A percentile compares a stretch with the other conserved stretches of the same genome.
These are phyloP conservation scores for Nasonia longicornis DNA, from an alignment of 1,140 invertebrate species.

Conservation along the genomic window DNA sequence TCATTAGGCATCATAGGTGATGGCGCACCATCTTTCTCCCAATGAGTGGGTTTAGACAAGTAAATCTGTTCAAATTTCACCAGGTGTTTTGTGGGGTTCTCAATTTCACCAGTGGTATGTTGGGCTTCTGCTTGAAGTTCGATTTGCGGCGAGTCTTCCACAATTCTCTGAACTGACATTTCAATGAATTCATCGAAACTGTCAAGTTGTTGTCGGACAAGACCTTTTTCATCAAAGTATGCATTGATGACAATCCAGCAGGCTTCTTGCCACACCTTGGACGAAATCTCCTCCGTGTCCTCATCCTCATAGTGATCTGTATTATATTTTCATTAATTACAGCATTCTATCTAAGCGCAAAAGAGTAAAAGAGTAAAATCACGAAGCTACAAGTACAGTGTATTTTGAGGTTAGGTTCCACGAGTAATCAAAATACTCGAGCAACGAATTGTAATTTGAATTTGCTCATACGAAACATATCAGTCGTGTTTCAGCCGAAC, in stretches of 20 bases:
- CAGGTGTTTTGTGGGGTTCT: constrained; percentile 87
- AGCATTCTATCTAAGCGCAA: too few relatives aligned
- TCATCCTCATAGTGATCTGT: constrained; percentile 47
- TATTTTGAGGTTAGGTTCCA: constrained; percentile 27
- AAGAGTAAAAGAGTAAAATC: background rate
- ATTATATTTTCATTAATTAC: background rate
- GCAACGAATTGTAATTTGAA: too few relatives aligned
- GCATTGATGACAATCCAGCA: constrained; percentile 59
- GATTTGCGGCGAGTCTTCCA: constrained; percentile 97
- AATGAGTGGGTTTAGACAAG: constrained; percentile 97
- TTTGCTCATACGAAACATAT: too few relatives aligned
- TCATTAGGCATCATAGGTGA: constrained; percentile 99
- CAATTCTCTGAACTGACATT: constrained; percentile 98
- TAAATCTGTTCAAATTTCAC: constrained; percentile 99
- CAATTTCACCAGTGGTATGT: constrained; percentile 90
- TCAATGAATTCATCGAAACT: constrained; percentile 99
- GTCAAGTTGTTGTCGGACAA: constrained; percentile 97
- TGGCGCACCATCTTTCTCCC: constrained; percentile 99
- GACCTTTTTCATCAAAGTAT: constrained; percentile 95
- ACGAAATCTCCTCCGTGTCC: constrained; percentile 53
- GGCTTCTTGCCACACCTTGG: constrained; percentile 58
- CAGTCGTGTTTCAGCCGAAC: too few relatives aligned
- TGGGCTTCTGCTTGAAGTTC: constrained; percentile 97
- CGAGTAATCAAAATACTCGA: background rate
- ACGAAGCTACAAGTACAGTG: background rate